These are phyloP conservation scores for Triops cancriformis DNA, from an alignment of 1,140 invertebrate genomes.

Conservation along the genomic window DNA sequence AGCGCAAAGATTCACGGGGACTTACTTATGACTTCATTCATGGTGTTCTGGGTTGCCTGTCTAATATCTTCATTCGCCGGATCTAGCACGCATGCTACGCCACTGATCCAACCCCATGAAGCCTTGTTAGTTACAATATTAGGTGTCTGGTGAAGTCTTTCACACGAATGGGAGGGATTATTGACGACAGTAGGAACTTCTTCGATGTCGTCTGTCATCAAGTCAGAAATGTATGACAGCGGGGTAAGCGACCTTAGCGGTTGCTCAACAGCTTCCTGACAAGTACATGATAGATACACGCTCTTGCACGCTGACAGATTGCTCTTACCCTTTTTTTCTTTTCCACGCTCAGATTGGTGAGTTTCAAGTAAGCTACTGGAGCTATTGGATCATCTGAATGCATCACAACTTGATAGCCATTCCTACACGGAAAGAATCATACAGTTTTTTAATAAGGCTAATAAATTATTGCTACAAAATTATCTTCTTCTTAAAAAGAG, in stretches of 20 bases:
- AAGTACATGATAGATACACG: background rate
- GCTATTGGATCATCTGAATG: conserved; percentile 85
- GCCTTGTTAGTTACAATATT: background rate
- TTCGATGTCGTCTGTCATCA: background rate
- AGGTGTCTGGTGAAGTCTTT: background rate
- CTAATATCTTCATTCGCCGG: background rate
- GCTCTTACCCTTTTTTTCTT: background rate
- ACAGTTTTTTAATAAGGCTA: conserved; percentile 24
- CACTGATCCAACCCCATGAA: background rate
- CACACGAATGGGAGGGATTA: background rate
- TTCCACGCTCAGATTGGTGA: conserved; percentile 54
- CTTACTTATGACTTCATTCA: background rate
- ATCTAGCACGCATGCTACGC: background rate
- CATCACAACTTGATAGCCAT: conserved; percentile 76
- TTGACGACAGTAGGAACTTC: background rate
- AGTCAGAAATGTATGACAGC: conserved; percentile 21
- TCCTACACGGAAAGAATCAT: conserved; percentile 53
- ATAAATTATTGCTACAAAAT: conserved; percentile 53
- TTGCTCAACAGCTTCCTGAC: conserved; percentile 22
- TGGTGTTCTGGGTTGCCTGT: background rate
- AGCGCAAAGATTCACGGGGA: background rate
- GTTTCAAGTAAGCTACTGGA: conserved; percentile 83
- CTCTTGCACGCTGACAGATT: background rate
- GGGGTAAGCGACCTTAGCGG: conserved; percentile 13
- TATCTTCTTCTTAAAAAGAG: conserved; percentile 83